These are phyloP conservation scores for Harpalus rubripes DNA, from an alignment of 2,888 invertebrate genomes.

Conservation along the genomic window DNA sequence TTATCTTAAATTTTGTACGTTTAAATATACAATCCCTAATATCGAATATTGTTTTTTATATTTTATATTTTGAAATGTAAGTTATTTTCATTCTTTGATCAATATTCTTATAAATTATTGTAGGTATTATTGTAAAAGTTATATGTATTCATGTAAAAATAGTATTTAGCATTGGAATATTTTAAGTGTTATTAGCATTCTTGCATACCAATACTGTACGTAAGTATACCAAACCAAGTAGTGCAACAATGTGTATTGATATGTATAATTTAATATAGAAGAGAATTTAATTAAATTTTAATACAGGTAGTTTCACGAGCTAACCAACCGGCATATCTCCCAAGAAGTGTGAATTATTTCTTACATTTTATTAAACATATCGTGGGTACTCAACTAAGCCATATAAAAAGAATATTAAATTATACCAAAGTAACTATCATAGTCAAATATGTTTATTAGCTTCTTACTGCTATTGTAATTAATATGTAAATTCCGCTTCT, in stretches of 20 bases:
- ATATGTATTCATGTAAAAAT: too few relatives aligned
- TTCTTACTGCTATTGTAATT: slow-evolving; percentile 58
- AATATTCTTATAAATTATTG: too few relatives aligned
- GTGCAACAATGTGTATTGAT: slow-evolving; percentile 23
- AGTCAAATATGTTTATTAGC: slow-evolving; percentile 59
- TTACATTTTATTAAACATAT: slow-evolving; percentile 51
- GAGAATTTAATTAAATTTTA: slow-evolving; percentile 59
- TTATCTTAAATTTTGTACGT: neutral
- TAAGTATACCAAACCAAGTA: neutral
- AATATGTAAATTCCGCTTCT: slow-evolving; percentile 62
- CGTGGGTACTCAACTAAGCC: slow-evolving; percentile 40
- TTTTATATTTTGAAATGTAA: too few relatives aligned
- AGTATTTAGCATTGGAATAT: too few relatives aligned
- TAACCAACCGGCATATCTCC: slow-evolving; percentile 53
- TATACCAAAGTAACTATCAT: slow-evolving; percentile 38
- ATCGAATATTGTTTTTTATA: too few relatives aligned
- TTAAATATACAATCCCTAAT: neutral
- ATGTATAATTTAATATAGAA: slow-evolving; percentile 24
- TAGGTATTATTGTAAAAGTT: too few relatives aligned
- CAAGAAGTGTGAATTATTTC: slow-evolving; percentile 57
- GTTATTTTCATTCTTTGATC: too few relatives aligned
- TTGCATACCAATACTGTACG: neutral
- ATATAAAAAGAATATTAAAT: slow-evolving; percentile 39
- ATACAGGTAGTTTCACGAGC: slow-evolving; percentile 48
- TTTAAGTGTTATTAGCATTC: neutral